Base-by-base conservation (phyloP, 2,797 vertebrate genomes). In the Ficedula albicollis region DNA sequence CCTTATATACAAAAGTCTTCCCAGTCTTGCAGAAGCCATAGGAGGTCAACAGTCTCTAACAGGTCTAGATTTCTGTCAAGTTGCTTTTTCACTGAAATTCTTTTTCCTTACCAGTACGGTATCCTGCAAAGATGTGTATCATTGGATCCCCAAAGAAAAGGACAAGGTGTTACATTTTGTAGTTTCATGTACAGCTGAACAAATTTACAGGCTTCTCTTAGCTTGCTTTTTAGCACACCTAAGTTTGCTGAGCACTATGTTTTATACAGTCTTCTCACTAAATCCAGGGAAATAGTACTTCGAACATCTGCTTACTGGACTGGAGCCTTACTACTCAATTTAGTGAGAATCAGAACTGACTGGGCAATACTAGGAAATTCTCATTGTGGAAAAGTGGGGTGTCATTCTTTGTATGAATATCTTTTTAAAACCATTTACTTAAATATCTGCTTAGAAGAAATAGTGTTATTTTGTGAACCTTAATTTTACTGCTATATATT, bases 91-190 rank as follows among this genome's bases (percentile, higher is more conserved):
- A 15, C 44, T n/a, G 3, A 49, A 6, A 4, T 9, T 29, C 11
- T 26, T 54, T 52, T 58, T 9, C 10, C 32, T 64, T 62, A 20
- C 14, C 10, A 26, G 2, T 62, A 11, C 3, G 15, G 8, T 19
- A 4, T 34, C 7, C 54, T 43, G 12, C 15, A 22, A 59, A 84
- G 48, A 15, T 63, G 25, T 0, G 0, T 52, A 13, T 51, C 4
- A 5, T 39, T 69, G 36, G 52, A 14, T 63, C 7, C 29, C 17
- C 43, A 15, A 55, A 19, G 41, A 67, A 76, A 63, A 44, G 23
- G 20, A 26, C 29, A 18, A 29, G 26, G 29, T 56, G 4, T 32
- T 25, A 2, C 6, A 9, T 41, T 34, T 54, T 25, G 4, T 55
- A 29, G 18, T 54, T 32, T 58, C 32, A 74, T 52, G 14, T 10